Percentiles rank a stretch among this genome's conserved stretches.
These are phyloP conservation scores for Anhinga anhinga DNA, from an alignment of 2,113 vertebrate genomes.

Conservation along the genomic window DNA sequence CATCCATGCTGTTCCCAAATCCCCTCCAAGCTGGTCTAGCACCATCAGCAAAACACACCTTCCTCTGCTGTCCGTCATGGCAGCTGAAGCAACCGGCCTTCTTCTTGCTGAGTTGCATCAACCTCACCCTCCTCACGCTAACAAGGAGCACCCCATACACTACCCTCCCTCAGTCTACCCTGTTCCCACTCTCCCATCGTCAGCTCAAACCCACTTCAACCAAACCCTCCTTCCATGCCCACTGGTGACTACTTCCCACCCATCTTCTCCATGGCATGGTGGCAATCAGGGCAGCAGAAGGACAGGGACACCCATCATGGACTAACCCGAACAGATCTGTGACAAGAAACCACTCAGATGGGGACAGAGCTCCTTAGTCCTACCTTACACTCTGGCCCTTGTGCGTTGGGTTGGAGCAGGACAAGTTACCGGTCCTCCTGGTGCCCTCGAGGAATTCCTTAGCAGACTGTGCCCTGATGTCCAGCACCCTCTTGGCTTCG, in stretches of 20 bases:
- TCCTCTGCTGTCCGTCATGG: neutral
- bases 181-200: too few relatives aligned
- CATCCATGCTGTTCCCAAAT: neutral
- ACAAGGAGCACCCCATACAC: neutral
- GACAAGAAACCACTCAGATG: neutral
- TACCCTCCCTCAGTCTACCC: neutral
- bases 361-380: neutral
- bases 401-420: slow-evolving; percentile 50
- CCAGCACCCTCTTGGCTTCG: neutral
- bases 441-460: slow-evolving; percentile 33
- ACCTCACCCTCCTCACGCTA: neutral
- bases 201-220: neutral
- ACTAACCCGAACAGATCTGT: neutral
- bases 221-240: neutral
- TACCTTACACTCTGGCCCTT: neutral
- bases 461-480: slow-evolving; percentile 25
- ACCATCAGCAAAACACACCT: neutral
- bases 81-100: neutral
- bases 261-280: neutral
- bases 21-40: neutral
- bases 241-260: neutral
- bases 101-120: neutral
- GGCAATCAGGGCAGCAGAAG: neutral
- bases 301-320: neutral
- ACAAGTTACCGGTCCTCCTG: slow-evolving; percentile 12